Evolutionary conservation across 1,140 invertebrate species (phyloP), one percentile per base, ranked within the genome.

Genomic region (Riptortus pedestris): DNA sequence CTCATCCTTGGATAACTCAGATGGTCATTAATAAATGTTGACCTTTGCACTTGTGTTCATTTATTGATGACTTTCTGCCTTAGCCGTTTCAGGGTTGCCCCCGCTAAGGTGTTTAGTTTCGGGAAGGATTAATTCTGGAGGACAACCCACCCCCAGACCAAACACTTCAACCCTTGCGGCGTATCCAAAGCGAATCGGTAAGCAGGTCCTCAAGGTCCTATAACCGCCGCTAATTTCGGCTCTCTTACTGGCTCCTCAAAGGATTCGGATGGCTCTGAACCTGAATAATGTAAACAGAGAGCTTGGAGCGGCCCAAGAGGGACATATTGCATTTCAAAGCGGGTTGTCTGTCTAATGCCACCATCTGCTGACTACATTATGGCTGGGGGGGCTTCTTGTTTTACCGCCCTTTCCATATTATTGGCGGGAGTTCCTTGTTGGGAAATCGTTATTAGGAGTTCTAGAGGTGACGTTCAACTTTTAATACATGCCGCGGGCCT

Each of bases 351-450:
- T 28, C 60, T 62, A 62, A 62, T 62, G 60, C 60, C 60, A 43
- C 26, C 60, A 62, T 62, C 60, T 62, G 60, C 60, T 62, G 60
- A 62, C 38, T 62, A 31, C 60, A 62, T 62, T 62, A 62, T 18
- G 4, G 16, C 27, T 4, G 9, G 28, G 2, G 5, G 18, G 27
- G 3, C 31, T 14, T 38, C 31, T 38, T 38, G 31, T 38, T 38
- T 38, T 38, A 38, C 31, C 31, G 31, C 5, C 31, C 5, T 62
- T 62, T 62, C 60, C 60, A 62, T 62, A 62, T 62, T 62, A 62
- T 62, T 62, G 60, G 38, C 14, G 20, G 38, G 18, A n/a, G 7
- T 28, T 3, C 45, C 43, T 22, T 47, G 26, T 45, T 47, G 33
- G 43, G 59, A 61, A 28, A 28, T 28, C 31, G 38, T 38, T 47